These are phyloP conservation scores for Neodiprion fabricii DNA, from an alignment of 1,140 invertebrate species.

Conservation along the genomic window DNA sequence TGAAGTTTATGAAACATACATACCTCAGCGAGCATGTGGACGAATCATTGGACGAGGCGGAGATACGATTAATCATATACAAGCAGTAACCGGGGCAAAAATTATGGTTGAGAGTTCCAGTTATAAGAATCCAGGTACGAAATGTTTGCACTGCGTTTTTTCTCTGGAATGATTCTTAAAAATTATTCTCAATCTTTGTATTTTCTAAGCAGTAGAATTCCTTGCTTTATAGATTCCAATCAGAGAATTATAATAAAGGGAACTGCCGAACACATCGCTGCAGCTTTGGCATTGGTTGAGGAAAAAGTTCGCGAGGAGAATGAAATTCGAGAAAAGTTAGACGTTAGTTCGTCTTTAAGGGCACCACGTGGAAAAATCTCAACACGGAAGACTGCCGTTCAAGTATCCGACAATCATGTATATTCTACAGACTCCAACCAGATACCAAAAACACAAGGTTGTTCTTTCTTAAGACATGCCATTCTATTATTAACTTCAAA, in stretches of 20 bases:
- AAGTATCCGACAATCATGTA: neutral
- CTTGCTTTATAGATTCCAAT: constrained; percentile 48
- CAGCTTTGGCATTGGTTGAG: constrained; percentile 67
- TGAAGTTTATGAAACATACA: constrained; percentile 68
- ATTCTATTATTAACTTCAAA: too few relatives aligned
- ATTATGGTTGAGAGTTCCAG: constrained; percentile 58
- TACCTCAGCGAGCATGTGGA: constrained; percentile 70
- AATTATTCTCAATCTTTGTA: too few relatives aligned
- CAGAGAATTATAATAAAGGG: constrained; percentile 66
- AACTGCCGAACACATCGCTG: constrained; percentile 65
- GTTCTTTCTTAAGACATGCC: too few relatives aligned
- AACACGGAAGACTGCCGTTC: constrained; percentile 18
- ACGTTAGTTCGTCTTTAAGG: constrained; percentile 55
- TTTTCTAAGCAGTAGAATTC: neutral
- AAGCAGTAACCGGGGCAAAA: constrained; percentile 68
- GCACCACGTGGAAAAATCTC: constrained; percentile 56
- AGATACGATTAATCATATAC: constrained; percentile 74
- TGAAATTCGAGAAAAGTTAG: constrained; percentile 55
- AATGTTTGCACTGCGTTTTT: neutral
- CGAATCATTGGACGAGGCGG: constrained; percentile 76
- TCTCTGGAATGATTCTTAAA: neutral
- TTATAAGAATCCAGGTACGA: constrained; percentile 28
- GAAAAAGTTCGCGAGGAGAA: constrained; percentile 67
- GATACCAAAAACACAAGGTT: too few relatives aligned
- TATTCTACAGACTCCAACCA: neutral